Base-by-base conservation (phyloP, 2,113 vertebrate genomes). In the Fregata magnificens region DNA sequence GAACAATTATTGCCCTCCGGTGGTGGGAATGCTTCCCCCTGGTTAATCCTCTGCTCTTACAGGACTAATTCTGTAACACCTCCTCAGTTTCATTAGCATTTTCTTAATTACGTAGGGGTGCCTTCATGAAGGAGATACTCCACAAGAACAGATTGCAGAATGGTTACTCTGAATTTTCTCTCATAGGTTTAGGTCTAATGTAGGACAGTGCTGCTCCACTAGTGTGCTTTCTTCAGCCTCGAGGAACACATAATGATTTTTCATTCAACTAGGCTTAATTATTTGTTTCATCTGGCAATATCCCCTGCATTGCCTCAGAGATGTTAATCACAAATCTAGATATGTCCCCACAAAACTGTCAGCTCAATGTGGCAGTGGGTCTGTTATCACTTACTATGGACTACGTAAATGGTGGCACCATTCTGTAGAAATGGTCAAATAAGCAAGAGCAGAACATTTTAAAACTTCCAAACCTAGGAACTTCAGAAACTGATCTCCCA, bases 301-400 rank as follows among this genome's bases (percentile, higher is more conserved):
- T 42, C 22, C 45, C 18, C 62, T 61, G 61, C 25, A 19, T 11
- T 40, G 44, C 21, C n/a, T 69, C 53, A 69, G 53, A 72, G 52
- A 25, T 25, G 44, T 11, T 28, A 16, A 45, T 55, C 65, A 29
- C 36, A 63, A 53, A 58, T 26, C 53, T 53, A 47, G 58, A 11
- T 32, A 10, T 0, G 0, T 25, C 44, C 49, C 59, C 58, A 58
- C 53, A 59, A 25, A 49, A 11, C n/a, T 0, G 5, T 28, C 65
- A 44, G 32, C 76, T 63, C 53, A 22, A 3, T 0, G 9, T 19
- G 55, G 36, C 50, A 58, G 7, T 4, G 38, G 7, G 31, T 40
- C 38, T 67, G 3, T 38, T 49, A 63, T 42, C 36, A 18, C 50
- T 65, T 17, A n/a, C 40, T 11, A 3, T 3, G 34, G 42, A 24